A percentile compares a stretch with the other conserved stretches of the same genome.
These are phyloP conservation scores for Lycia hirtaria DNA, from an alignment of 2,888 invertebrate genomes.

Conservation along the genomic window DNA sequence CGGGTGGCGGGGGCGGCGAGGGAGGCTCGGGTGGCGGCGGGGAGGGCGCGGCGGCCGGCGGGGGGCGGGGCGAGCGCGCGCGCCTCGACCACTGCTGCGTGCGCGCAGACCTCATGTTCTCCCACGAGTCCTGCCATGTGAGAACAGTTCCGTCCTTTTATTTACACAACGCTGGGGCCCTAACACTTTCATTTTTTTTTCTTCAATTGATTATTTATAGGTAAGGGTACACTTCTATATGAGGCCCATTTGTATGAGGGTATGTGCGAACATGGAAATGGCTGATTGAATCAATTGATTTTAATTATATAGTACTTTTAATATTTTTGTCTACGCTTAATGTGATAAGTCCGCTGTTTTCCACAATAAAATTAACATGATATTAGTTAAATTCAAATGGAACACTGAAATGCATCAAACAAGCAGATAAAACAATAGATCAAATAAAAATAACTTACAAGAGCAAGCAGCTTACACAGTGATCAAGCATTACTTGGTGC, in stretches of 20 bases:
- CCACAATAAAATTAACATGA: no score
- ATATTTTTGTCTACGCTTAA: no score
- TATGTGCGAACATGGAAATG: no score
- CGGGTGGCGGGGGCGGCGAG: constrained; percentile 60
- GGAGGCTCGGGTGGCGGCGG: constrained; percentile 50
- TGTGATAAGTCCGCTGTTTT: no score
- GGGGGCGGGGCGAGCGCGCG: constrained; percentile 53
- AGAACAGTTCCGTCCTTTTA: constrained; percentile 21
- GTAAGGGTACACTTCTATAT: no score
- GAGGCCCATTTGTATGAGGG: no score
- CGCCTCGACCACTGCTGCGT: constrained; percentile 81
- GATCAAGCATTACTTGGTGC: constrained; percentile 4
- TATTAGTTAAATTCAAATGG: no score
- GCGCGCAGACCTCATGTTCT: constrained; percentile 82
- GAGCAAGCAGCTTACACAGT: background rate
- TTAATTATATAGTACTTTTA: no score
- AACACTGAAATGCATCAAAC: no score
- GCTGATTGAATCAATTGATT: no score
- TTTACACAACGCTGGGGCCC: constrained; percentile 23
- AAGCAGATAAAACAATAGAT: background rate
- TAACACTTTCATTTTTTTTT: background rate
- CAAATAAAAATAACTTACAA: constrained; percentile 1
- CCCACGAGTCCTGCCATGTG: constrained; percentile 70
- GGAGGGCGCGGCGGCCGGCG: constrained; percentile 48
- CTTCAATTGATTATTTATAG: no score